These are phyloP conservation scores for Eustalomyia histrio DNA, from an alignment of 2,888 invertebrate species.

Conservation along the genomic window DNA sequence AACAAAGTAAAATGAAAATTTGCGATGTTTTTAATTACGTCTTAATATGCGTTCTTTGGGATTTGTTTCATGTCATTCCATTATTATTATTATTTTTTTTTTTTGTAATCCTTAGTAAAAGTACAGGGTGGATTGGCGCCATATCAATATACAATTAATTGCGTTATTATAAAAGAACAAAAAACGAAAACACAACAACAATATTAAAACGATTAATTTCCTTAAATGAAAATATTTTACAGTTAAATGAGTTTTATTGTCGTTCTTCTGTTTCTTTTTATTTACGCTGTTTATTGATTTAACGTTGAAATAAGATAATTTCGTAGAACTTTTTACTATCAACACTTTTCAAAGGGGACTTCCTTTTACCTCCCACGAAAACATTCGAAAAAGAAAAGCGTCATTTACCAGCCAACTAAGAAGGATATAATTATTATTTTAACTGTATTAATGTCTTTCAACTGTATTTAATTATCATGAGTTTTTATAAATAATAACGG, in stretches of 20 bases:
- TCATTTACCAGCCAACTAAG: conserved; percentile 10
- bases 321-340: conserved; percentile 31
- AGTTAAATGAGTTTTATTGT: conserved; percentile 55
- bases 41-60: conserved; percentile 11
- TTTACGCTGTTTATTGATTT: conserved; percentile 50
- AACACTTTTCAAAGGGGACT: not conserved
- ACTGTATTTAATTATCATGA: conserved; percentile 63
- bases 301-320: conserved; percentile 42
- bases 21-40: conserved; percentile 36
- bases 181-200: conserved; percentile 11
- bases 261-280: not conserved
- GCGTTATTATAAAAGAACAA: conserved; percentile 24
- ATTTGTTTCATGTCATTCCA: not conserved
- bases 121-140: not conserved
- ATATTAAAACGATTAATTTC: conserved; percentile 55
- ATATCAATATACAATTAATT: conserved; percentile 44
- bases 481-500: conserved; percentile 61
- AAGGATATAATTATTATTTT: conserved; percentile 58
- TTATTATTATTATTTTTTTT: no score
- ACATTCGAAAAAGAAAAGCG: not conserved
- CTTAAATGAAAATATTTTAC: conserved; percentile 48
- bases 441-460: conserved; percentile 59
- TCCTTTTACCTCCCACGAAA: not conserved
- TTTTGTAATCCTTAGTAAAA: conserved; percentile 22
- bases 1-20: not conserved